Percentiles rank a stretch among this genome's conserved stretches.
These are phyloP conservation scores for Drosophila ustulata DNA, from an alignment of 2,888 invertebrate species.

Conservation along the genomic window DNA sequence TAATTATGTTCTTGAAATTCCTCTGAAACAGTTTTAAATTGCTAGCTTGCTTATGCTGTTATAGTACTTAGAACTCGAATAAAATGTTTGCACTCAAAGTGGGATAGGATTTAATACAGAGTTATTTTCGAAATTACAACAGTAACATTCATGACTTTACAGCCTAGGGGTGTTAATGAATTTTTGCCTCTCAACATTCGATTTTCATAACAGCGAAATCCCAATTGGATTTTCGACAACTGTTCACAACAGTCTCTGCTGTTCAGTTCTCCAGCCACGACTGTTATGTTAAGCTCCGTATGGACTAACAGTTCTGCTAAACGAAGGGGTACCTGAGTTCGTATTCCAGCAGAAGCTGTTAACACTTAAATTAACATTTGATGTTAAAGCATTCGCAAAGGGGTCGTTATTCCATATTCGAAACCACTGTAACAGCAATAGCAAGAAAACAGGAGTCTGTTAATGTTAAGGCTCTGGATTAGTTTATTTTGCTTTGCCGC, in stretches of 20 bases:
- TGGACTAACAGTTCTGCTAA: neutral
- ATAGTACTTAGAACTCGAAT: neutral
- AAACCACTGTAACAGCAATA: neutral
- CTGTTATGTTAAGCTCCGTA: conserved; percentile 3
- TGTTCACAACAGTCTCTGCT: neutral
- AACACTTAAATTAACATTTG: neutral
- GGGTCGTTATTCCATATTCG: conserved; percentile 2
- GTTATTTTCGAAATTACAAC: neutral
- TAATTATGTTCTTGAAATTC: too few relatives aligned
- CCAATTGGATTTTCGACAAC: conserved; percentile 16
- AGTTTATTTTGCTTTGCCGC: too few relatives aligned
- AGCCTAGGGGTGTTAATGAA: neutral
- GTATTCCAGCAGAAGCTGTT: neutral
- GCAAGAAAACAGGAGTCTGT: neutral
- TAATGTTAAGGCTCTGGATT: neutral
- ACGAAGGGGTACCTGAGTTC: neutral
- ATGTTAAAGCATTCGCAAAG: neutral
- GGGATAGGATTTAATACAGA: neutral
- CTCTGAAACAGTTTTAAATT: neutral
- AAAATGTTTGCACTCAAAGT: neutral
- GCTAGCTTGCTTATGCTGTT: neutral
- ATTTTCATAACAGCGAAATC: neutral
- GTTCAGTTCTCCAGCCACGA: neutral
- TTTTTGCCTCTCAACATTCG: neutral
- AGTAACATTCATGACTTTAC: neutral